Evolutionary conservation across 2,113 vertebrate genomes (phyloP), one percentile per base, ranked within the genome.

Genomic region (Heterotilapia buettikoferi): DNA sequence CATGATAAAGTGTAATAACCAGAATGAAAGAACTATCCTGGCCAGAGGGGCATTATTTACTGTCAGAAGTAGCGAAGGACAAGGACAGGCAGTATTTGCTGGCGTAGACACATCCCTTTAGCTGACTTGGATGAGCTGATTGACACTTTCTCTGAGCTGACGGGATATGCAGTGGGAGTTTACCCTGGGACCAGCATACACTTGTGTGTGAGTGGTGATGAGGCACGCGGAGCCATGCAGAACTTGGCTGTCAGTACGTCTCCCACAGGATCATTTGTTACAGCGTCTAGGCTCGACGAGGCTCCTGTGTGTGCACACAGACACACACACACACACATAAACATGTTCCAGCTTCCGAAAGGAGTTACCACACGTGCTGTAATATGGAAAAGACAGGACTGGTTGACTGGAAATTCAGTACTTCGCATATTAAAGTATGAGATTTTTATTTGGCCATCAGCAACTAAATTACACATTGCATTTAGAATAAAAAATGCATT

Each of bases 61-160:
- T 83, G 83, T 92, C 78, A 85, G 83, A 88, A 38, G 79, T 47
- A 7, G 7, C 6, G 56, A 85, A 88, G 87, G 89, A 90, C 93
- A 90, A 92, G 85, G 87, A 43, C 86, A 61, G 84, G 52, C 4
- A 47, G 59, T 45, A 68, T 93, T 57, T 82, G 86, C 89, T 78
- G 29, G 59, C 61, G 29, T 86, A 38, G 87, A 92, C 90, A 83
- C 80, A 78, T 85, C 85, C 78, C 84, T 90, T 88, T 88, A 90
- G 91, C 84, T 91, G 84, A 89, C 86, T 82, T 29, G 63, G 89
- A 86, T 86, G 80, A 21, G 68, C 36, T 93, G 94, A 95, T 80
- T 94, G 95, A 93, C 94, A 88, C 57, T 88, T 93, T 92, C 80
- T 91, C 88, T 91, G 86, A 93, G 90, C 88, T 68, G 91, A 95